A percentile compares a stretch with the other conserved stretches of the same genome.
phyloP scores from a whole-genome alignment of 2,113 vertebrate species.

The Notiomystis cincta region DNA sequence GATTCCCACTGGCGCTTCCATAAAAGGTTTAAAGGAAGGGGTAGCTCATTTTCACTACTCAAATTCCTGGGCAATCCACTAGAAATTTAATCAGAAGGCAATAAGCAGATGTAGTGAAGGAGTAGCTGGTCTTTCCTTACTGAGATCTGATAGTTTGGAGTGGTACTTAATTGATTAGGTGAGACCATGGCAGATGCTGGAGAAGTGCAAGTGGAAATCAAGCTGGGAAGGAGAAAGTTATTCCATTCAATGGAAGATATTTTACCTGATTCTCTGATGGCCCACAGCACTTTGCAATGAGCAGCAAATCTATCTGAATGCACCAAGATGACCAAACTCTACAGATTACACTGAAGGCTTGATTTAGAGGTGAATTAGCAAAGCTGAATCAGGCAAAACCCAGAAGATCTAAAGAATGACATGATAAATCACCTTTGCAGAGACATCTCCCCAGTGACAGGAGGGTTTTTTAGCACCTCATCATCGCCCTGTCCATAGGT shows the following conservation, averaged over 20 bases:
- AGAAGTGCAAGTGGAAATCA: background rate
- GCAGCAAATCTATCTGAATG: background rate
- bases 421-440: background rate
- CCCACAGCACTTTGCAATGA: background rate
- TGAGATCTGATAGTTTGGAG: background rate
- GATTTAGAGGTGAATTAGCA: background rate
- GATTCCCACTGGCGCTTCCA: background rate
- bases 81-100: slow-evolving; percentile 44
- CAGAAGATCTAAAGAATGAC: background rate
- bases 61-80: slow-evolving; percentile 24
- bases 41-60: slow-evolving; percentile 16
- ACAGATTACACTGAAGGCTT: background rate
- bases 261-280: background rate
- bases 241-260: background rate
- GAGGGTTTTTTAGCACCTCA: background rate
- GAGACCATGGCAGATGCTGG: background rate
- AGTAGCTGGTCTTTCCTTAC: background rate
- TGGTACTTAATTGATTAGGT: background rate
- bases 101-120: background rate
- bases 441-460: background rate
- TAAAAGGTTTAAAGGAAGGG: background rate
- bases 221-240: background rate
- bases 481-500: fast-evolving
- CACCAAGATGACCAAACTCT: background rate
- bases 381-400: background rate